Evolutionary conservation across 2,113 vertebrate genomes (phyloP), one percentile per base, ranked within the genome.

Genomic region (Henicopernis longicauda): DNA sequence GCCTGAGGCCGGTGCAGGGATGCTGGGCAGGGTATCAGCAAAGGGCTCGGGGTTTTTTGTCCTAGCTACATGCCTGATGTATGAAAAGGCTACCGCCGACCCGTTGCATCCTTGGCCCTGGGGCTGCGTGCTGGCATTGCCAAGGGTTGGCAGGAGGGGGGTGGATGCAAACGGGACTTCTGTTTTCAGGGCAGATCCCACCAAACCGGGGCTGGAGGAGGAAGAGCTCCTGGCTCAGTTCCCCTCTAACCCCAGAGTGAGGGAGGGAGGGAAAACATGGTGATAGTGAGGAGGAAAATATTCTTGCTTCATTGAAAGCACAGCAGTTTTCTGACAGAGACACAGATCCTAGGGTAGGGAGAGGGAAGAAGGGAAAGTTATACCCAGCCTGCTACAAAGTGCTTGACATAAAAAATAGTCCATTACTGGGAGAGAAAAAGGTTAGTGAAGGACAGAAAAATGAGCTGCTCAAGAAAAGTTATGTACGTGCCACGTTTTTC

Each of bases 401-500:
- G 12, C 61, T 72, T 87, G 50, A 23, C 8, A 2, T 79, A 54
- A 82, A 90, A 70, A 42, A 7, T 27, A 49, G 31, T 45, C 77
- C 38, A 19, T 85, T 90, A 55, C n/a, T 70, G 42, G 45, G 59
- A 61, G 65, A 79, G 57, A 13, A 62, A 62, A 94, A 93, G 70
- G 84, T 91, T 82, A 89, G 83, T 45, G 58, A 95, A 91, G 76
- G 86, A 89, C 86, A 89, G 69, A 82, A 89, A 91, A 89, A 82
- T 58, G 25, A 91, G 40, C 40, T 82, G 42, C 84, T 79, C 73
- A 72, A 89, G 74, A 80, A 87, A 91, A 88, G 80, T 66, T 77
- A 15, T 22, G 44, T 82, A 69, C 0, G 0, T 91, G 83, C 54
- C 78, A 85, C 42, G 17, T 59, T 91, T 77, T 91, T 91, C 73